Conservation (phyloP, 2,797 vertebrate species). For the Dipus sagitta region DNA sequence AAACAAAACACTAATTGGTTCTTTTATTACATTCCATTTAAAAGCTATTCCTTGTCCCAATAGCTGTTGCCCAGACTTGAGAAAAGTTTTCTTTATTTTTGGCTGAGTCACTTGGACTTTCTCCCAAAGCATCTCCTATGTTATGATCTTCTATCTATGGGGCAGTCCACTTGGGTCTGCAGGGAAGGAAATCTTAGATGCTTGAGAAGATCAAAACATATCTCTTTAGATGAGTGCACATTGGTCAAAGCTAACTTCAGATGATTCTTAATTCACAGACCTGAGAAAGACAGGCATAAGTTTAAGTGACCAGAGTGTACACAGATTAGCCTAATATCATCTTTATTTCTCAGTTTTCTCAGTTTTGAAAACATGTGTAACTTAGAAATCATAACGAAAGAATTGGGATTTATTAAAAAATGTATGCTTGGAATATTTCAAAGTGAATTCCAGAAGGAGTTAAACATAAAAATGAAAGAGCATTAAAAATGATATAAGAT, state of each 20-base stretch:
- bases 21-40: slow-evolving; percentile 45
- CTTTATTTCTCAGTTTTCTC: neutral
- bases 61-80: neutral
- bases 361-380: slow-evolving; percentile 31
- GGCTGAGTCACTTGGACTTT: neutral
- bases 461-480: slow-evolving; percentile 61
- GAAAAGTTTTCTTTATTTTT: neutral
- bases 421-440: slow-evolving; percentile 47
- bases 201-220: neutral
- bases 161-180: neutral
- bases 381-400: neutral
- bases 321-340: neutral
- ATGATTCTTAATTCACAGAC: neutral
- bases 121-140: neutral
- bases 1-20: neutral
- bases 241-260: neutral
- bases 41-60: slow-evolving; percentile 31
- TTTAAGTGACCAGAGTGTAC: neutral
- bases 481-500: slow-evolving; percentile 10
- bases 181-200: neutral
- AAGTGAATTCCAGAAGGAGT: slow-evolving; percentile 57
- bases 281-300: neutral
- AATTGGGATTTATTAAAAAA: slow-evolving; percentile 28
- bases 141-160: neutral
- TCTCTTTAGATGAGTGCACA: neutral